These are phyloP conservation scores for Hyperopisus bebe DNA, from an alignment of 2,113 vertebrate species.

Conservation along the genomic window DNA sequence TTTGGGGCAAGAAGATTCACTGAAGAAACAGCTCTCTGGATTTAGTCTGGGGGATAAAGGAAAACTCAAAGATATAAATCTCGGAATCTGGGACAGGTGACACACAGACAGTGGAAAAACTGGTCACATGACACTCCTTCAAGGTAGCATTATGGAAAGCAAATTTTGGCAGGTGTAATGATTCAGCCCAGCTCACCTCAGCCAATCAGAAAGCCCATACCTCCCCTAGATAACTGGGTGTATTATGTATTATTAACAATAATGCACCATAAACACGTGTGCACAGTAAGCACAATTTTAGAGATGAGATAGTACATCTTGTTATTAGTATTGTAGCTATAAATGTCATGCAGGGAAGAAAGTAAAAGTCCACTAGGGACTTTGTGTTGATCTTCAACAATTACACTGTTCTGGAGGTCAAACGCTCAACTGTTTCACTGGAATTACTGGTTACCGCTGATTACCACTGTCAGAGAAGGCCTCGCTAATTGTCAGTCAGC, in stretches of 20 bases:
- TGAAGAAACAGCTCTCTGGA: background rate
- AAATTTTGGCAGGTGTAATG: background rate
- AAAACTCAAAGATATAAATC: background rate
- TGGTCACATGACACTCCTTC: background rate
- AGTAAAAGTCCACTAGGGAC: background rate
- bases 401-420: conserved; percentile 7
- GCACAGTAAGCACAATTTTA: background rate
- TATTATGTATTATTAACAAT: background rate
- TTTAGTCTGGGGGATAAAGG: background rate
- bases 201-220: background rate
- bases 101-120: background rate
- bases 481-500: background rate
- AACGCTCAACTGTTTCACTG: background rate
- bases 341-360: background rate
- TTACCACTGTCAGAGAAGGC: background rate
- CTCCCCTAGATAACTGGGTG: background rate
- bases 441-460: background rate
- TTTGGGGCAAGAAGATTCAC: background rate
- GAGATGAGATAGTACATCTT: background rate
- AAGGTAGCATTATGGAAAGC: background rate
- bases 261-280: background rate
- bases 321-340: background rate
- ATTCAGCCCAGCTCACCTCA: background rate
- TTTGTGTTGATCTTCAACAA: background rate
- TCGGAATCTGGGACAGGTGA: background rate